Conservation (phyloP, 2,797 vertebrate genomes). For the Sternarchorhynchus goeldii region DNA sequence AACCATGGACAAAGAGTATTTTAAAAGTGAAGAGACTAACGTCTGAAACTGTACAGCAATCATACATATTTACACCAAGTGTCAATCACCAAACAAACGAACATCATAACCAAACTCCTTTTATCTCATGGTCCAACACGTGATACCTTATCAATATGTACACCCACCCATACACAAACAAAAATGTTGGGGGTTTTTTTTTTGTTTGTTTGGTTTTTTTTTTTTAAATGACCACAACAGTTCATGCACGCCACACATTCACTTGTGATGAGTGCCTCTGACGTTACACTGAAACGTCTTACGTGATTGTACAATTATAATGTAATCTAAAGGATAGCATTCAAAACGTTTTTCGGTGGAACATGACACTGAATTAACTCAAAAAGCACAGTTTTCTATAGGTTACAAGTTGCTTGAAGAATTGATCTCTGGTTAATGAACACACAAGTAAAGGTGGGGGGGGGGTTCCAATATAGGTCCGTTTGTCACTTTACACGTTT, state of each 20-base stretch:
- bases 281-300: not conserved
- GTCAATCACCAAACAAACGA: not conserved
- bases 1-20: not conserved
- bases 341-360: not conserved
- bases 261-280: not conserved
- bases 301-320: slow-evolving; percentile 36
- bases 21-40: not conserved
- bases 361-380: not conserved
- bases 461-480: no score
- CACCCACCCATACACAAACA: not conserved
- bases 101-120: not conserved
- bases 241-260: slow-evolving; percentile 24
- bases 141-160: not conserved
- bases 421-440: not conserved
- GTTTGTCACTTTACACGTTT: no score
- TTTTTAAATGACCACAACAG: not conserved
- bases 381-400: not conserved
- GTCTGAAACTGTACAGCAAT: not conserved
- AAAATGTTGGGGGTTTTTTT: no score
- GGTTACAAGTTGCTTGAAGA: not conserved
- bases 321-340: not conserved
- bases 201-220: no score
- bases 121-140: slow-evolving; percentile 6
- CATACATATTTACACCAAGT: not conserved
- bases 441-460: no score